These are phyloP conservation scores for Heterochromis multidens DNA, from an alignment of 2,113 vertebrate genomes.

Conservation along the genomic window DNA sequence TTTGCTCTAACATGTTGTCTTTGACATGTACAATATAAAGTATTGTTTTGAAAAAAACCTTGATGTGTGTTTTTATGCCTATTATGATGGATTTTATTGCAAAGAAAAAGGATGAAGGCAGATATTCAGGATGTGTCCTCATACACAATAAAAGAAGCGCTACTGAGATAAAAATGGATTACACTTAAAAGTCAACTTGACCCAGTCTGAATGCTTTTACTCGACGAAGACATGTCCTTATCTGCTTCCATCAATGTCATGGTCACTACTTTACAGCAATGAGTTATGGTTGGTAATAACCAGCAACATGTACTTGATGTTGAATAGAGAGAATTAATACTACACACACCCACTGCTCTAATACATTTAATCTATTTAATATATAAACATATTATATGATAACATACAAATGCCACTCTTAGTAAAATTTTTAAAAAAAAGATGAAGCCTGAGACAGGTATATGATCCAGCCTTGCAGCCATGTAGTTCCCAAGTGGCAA, in stretches of 20 bases:
- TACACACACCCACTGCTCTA: background rate
- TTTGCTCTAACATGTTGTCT: constrained; percentile 81
- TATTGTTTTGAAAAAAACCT: constrained; percentile 84
- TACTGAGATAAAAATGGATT: background rate
- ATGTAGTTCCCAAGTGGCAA: background rate
- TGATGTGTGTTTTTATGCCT: constrained; percentile 65
- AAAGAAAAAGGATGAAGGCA: background rate
- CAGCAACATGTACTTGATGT: too few species aligned
- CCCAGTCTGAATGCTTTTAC: fast-evolving
- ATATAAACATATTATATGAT: background rate
- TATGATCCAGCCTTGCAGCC: background rate
- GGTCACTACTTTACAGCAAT: background rate
- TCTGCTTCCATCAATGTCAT: background rate
- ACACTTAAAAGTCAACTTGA: background rate
- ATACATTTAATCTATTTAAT: background rate
- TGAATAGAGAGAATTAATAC: background rate
- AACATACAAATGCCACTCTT: background rate
- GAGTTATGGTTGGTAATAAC: background rate
- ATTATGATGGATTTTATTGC: background rate
- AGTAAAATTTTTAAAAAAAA: background rate
- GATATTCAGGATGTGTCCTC: background rate
- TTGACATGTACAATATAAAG: constrained; percentile 85
- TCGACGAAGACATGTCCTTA: fast-evolving
- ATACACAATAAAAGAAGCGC: background rate
- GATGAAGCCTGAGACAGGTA: fast-evolving